phyloP scores from a whole-genome alignment of 2,888 invertebrate genomes.

The Unio pictorum region DNA sequence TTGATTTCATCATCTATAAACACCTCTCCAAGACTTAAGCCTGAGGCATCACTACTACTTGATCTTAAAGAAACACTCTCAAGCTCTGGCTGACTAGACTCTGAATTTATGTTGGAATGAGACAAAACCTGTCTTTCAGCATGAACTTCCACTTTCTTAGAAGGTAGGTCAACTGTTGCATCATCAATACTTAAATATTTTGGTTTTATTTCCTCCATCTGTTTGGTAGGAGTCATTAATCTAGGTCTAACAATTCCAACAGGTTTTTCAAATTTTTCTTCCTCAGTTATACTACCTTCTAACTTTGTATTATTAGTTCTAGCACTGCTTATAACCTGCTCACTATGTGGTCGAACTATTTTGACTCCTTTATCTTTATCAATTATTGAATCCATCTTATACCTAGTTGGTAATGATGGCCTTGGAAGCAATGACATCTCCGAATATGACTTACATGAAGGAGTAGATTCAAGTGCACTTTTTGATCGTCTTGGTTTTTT shows the following conservation, averaged over 20 bases:
- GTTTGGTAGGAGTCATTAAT: too few relatives aligned
- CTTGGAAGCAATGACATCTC: constrained; percentile 22
- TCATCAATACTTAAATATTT: neutral
- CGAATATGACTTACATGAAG: constrained; percentile 28
- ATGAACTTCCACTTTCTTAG: constrained; percentile 1
- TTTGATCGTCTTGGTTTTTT: constrained; percentile 58
- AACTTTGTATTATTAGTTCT: constrained; percentile 5
- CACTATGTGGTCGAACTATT: constrained; percentile 39
- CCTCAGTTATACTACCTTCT: neutral
- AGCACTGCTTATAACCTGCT: constrained; percentile 36
- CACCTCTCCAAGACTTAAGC: constrained; percentile 47
- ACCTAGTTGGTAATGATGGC: constrained; percentile 32
- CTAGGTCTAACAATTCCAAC: constrained; percentile 8
- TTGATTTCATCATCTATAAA: constrained; percentile 12
- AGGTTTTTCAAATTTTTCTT: constrained; percentile 1
- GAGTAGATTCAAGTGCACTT: constrained; percentile 55
- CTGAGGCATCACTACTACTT: constrained; percentile 46
- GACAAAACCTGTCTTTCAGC: constrained; percentile 7
- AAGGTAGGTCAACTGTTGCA: constrained; percentile 9
- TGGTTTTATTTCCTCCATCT: constrained; percentile 2
- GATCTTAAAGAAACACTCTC: constrained; percentile 14
- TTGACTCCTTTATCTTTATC: constrained; percentile 38
- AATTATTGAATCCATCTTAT: constrained; percentile 33
- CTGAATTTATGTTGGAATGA: constrained; percentile 6
- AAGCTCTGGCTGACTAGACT: constrained; percentile 31